A percentile compares a stretch with the other conserved stretches of the same genome.
Conservation (phyloP, 2,888 invertebrate species). For the Ditylenchus weischeri region DNA sequence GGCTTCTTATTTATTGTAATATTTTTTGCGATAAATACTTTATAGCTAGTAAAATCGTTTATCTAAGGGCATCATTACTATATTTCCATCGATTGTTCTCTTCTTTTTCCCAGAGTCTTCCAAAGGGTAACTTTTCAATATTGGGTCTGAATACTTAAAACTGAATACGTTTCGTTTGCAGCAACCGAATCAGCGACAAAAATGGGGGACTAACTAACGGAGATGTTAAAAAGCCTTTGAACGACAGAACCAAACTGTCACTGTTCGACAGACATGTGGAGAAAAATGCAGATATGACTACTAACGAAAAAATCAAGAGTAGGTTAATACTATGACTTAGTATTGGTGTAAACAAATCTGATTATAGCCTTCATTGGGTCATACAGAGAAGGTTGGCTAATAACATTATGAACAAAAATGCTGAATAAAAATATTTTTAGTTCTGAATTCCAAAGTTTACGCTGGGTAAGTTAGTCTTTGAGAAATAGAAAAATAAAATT, state of each 20-base stretch:
- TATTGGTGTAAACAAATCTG: too few relatives aligned
- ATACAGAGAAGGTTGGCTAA: conserved; percentile 29
- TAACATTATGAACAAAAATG: too few relatives aligned
- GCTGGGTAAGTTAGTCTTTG: conserved; percentile 6
- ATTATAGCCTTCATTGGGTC: conserved; percentile 44
- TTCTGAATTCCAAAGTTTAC: conserved; percentile 50
- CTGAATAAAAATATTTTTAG: conserved; percentile 11
- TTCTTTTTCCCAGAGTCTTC: conserved; percentile 58
- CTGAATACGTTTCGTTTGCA: neutral
- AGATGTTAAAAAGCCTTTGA: conserved; percentile 14
- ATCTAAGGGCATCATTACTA: conserved; percentile 20
- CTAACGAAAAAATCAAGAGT: conserved; percentile 16
- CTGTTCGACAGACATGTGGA: conserved; percentile 35
- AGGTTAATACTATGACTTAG: neutral
- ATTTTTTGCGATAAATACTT: too few relatives aligned
- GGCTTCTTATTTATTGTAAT: conserved; percentile 58
- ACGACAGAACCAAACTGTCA: conserved; percentile 30
- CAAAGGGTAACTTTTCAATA: conserved; percentile 6
- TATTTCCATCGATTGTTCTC: conserved; percentile 56
- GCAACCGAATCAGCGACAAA: conserved; percentile 16
- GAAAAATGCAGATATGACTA: conserved; percentile 19
- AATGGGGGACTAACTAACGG: conserved; percentile 14
- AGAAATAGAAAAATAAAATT: too few relatives aligned
- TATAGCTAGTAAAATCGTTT: too few relatives aligned
- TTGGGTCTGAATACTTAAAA: neutral